phyloP scores from a whole-genome alignment of 2,888 invertebrate species.

The Latheticus oryzae region DNA sequence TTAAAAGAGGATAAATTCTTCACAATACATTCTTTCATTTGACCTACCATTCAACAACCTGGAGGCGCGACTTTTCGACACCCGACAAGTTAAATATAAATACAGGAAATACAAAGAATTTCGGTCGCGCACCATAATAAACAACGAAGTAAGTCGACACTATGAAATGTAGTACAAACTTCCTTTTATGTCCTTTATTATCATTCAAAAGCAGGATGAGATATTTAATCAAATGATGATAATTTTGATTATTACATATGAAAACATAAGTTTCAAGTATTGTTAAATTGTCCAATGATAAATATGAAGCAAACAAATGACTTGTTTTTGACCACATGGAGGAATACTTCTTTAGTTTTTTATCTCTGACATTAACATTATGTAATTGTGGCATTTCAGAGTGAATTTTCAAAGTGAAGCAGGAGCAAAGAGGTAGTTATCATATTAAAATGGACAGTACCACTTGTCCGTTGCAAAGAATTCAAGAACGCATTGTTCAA shows the following conservation, averaged over 20 bases:
- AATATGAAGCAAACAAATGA: no score
- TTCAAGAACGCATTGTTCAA: conserved; percentile 12
- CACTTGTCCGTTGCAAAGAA: conserved; percentile 13
- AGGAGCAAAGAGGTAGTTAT: conserved; percentile 21
- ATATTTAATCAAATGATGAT: no score
- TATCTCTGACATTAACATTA: no score
- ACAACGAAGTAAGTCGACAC: conserved; percentile 13
- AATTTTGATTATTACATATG: no score
- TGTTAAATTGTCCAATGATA: no score
- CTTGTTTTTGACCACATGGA: no score
- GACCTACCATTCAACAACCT: conserved; percentile 13
- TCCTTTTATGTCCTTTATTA: conserved; percentile 29
- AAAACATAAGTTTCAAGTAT: no score
- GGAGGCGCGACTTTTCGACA: conserved; percentile 23
- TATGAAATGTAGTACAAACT: conserved; percentile 29
- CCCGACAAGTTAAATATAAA: conserved; percentile 25
- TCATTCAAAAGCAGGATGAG: conserved; percentile 30
- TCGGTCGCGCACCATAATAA: conserved; percentile 28
- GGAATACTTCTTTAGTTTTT: no score
- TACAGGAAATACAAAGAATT: conserved; percentile 32
- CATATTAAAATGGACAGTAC: conserved; percentile 12
- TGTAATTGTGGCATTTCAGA: no score
- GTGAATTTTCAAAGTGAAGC: no score
- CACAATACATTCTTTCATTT: conserved; percentile 11
- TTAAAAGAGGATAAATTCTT: conserved; percentile 1